phyloP scores from a whole-genome alignment of 2,797 vertebrate genomes.

The Carcharodon carcharias region DNA sequence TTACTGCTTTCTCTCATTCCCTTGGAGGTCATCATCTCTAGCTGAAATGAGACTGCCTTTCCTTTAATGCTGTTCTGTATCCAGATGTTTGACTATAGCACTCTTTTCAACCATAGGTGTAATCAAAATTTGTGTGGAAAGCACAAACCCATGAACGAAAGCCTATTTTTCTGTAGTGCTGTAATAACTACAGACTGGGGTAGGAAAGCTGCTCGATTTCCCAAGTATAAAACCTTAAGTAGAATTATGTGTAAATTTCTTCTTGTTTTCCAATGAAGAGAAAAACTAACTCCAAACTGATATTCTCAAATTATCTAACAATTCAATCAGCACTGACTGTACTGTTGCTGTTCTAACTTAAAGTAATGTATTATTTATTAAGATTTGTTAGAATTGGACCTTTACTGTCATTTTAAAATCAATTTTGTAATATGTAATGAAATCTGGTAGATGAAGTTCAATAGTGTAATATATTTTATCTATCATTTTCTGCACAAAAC shows the following conservation, averaged over 20 bases:
- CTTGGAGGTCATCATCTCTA: neutral
- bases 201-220: neutral
- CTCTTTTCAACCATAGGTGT: neutral
- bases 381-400: neutral
- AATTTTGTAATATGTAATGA: neutral
- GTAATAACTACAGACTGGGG: neutral
- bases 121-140: neutral
- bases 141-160: neutral
- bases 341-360: neutral
- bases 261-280: neutral
- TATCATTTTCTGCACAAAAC: neutral
- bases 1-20: neutral
- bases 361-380: neutral
- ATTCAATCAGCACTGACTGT: neutral
- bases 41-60: neutral
- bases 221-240: neutral
- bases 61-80: neutral
- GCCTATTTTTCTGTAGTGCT: neutral
- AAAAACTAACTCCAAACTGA: neutral
- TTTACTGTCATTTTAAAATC: neutral
- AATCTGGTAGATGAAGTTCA: neutral
- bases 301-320: neutral
- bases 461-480: neutral
- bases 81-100: too few species aligned
- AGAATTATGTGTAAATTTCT: neutral